Base-by-base conservation (phyloP, 2,797 vertebrate species). In the Tiaroga cobitis region DNA sequence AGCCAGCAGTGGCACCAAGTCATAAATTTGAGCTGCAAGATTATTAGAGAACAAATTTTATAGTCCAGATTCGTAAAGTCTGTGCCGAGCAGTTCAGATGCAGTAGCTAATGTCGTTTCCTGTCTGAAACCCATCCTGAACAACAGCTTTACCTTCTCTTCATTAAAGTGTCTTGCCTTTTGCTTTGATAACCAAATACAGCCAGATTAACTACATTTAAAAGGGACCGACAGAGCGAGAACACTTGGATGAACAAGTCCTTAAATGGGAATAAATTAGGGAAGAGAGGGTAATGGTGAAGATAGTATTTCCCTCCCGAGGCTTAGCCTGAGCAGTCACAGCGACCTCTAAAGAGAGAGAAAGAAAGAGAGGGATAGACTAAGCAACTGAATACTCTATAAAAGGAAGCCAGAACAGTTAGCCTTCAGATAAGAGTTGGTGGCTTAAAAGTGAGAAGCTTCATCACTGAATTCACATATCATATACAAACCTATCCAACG, bases 191-290 rank as follows among this genome's bases (percentile, higher is more conserved):
- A 93, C 92, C 88, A 88, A 93, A 95, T 94, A 94, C 93, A 94
- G 93, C 89, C 81, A 90, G 93, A 95, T 95, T 95, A 93, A 95
- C 92, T 89, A 93, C 92, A 89, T 94, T 94, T 90, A 91, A 92
- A 81, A 92, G 93, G 92, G 90, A 91, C 74, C n/a, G 74, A 83
- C 81, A 72, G 82, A 92, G 92, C 90, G 90, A 84, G 91, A 92
- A 93, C 82, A 86, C 82, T 88, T 90, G 92, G 92, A 87, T 91
- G 93, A 93, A 92, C 93, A 92, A 94, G 93, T 92, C 95, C 95
- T 95, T 95, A 95, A 95, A 95, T 95, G 95, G 95, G 93, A 95
- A 94, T 92, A 94, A 93, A 93, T 92, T 93, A 91, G 91, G 90
- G 89, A 43, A 72, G 56, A 92, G 90, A 88, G 91, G 91, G 91